These are phyloP conservation scores for Clostera curtula DNA, from an alignment of 2,888 invertebrate species.

Conservation along the genomic window DNA sequence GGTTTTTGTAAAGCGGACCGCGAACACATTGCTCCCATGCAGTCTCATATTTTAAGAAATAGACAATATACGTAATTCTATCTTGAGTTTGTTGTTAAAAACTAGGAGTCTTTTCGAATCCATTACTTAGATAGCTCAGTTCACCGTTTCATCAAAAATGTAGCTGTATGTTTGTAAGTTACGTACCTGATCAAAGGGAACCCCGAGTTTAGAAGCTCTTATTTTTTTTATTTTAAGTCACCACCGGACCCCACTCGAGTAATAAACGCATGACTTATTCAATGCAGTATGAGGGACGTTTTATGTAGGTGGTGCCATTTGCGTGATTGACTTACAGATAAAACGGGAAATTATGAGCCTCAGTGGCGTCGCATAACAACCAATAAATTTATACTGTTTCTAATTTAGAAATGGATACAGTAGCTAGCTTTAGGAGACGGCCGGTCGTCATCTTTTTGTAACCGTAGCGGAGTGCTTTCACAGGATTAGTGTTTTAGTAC, in stretches of 20 bases:
- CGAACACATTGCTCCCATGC: too few species aligned
- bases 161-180: too few species aligned
- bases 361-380: constrained; percentile 19
- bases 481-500: constrained; percentile 17
- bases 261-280: constrained; percentile 21
- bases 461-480: constrained; percentile 14
- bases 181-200: too few species aligned
- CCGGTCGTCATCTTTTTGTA: constrained; percentile 13
- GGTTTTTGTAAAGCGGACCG: too few species aligned
- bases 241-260: constrained; percentile 5
- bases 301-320: constrained; percentile 22
- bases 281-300: constrained; percentile 14
- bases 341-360: constrained; percentile 30
- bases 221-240: neutral
- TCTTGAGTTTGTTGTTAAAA: too few species aligned
- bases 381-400: constrained; percentile 32
- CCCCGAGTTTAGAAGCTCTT: neutral
- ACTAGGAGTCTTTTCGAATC: too few species aligned
- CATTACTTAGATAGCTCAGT: too few species aligned
- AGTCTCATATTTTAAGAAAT: too few species aligned
- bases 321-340: constrained; percentile 32
- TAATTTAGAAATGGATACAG: constrained; percentile 37
- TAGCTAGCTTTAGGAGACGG: constrained; percentile 10
- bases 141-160: too few species aligned
- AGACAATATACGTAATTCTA: too few species aligned